Evolutionary conservation across 2,113 vertebrate genomes (phyloP), one percentile per base, ranked within the genome.

Genomic region (Furnarius figulus): DNA sequence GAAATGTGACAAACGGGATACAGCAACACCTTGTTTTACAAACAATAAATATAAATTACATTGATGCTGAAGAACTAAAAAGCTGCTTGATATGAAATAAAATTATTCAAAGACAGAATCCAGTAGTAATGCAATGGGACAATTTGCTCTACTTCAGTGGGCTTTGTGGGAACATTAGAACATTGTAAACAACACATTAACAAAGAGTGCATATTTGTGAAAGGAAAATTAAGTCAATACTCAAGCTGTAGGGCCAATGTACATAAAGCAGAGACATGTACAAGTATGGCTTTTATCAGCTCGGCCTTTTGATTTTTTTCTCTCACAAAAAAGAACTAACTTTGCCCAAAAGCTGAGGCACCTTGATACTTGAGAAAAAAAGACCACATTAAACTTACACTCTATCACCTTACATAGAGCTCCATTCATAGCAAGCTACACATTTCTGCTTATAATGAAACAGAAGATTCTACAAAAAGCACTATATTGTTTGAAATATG

Each of bases 1-100:
- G 89, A 97, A 96, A 92, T 59, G 91, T 85, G 61, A 96, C 89
- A 97, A 97, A 96, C 94, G 76, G 86, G 76, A 97, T 97, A 82
- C 67, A 85, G 86, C 86, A 97, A 90, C 76, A 96, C 97, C 90
- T 92, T 93, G 84, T 95, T 97, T 85, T 94, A 89, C 87, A 95
- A 97, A 97, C 30, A 74, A 90, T 96, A 96, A 96, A 96, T 89
- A 93, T 84, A 75, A 86, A 85, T 97, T 95, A 93, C 61, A 80
- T 2, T 66, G 78, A 76, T 85, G 91, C 95, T 88, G 79, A 63
- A 91, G 90, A 93, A 63, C 46, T 18, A 70, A 79, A 97, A 87
- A 95, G 71, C 65, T 74, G 87, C 80, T 91, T 93, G 97, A 97
- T 86, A 71, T 72, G 65, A 97, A 97, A 94, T 85, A 94, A 92